Conservation (phyloP, 2,797 vertebrate genomes). For the Sphenodon punctatus region DNA sequence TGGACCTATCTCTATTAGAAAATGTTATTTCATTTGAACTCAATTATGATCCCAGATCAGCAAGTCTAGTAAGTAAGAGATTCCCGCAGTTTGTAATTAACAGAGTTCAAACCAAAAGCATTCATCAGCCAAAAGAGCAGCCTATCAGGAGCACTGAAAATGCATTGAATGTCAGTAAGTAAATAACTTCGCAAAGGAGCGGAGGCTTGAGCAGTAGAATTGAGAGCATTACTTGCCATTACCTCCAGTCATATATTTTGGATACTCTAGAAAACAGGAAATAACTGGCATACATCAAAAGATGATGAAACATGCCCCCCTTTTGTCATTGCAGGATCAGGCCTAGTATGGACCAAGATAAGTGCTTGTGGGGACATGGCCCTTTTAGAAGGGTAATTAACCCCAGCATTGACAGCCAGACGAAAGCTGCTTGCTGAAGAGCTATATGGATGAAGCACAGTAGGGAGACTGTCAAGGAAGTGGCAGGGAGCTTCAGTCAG, state of each 20-base stretch:
- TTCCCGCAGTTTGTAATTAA: not conserved
- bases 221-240: not conserved
- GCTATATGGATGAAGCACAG: too few species aligned
- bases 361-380: too few species aligned
- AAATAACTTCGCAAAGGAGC: accelerated
- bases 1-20: not conserved
- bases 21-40: accelerated
- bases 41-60: accelerated
- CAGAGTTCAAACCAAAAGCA: accelerated
- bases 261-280: not conserved
- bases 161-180: accelerated
- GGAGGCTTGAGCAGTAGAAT: not conserved
- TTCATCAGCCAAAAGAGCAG: not conserved
- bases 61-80: not conserved
- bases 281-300: not conserved
- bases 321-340: too few species aligned
- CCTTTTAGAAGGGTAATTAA: too few species aligned
- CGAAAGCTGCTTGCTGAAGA: too few species aligned
- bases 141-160: not conserved
- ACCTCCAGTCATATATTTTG: not conserved
- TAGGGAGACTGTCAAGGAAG: too few species aligned
- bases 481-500: too few species aligned
- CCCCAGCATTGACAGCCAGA: too few species aligned
- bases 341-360: too few species aligned
- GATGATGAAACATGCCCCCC: too few species aligned